These are phyloP conservation scores for Drusus annulatus DNA, from an alignment of 1,140 invertebrate species.

Conservation along the genomic window DNA sequence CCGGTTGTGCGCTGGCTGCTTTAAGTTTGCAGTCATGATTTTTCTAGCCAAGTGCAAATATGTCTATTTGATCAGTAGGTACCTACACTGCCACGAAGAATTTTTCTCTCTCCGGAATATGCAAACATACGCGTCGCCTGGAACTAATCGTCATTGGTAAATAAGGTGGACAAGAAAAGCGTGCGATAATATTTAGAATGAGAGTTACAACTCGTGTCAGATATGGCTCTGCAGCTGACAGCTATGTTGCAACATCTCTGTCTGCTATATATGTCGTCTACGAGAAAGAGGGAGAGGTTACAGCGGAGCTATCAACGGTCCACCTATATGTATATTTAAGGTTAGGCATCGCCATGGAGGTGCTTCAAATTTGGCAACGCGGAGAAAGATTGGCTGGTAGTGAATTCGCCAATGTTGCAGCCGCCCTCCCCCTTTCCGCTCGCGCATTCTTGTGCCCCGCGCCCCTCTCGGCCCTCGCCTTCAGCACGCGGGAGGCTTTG, in stretches of 20 bases:
- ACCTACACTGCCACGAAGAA: background rate
- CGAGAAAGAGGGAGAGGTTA: background rate
- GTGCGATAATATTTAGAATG: too few species aligned
- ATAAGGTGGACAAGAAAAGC: too few species aligned
- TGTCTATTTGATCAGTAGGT: too few species aligned
- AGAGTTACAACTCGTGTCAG: too few species aligned
- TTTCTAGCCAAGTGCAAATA: slow-evolving; percentile 13
- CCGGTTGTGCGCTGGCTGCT: slow-evolving; percentile 21
- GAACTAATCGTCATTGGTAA: too few species aligned
- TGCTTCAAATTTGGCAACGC: slow-evolving; percentile 1
- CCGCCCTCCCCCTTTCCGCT: background rate
- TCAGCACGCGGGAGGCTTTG: slow-evolving; percentile 27
- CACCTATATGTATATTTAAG: too few species aligned
- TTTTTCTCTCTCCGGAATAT: too few species aligned
- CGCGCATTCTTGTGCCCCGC: background rate
- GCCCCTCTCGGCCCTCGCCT: background rate
- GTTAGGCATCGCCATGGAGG: background rate
- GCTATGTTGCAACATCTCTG: too few species aligned
- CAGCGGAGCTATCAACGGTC: background rate
- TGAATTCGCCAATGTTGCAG: background rate
- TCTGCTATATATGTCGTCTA: background rate
- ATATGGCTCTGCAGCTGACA: background rate
- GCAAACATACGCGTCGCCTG: too few species aligned
- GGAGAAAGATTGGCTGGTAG: background rate
- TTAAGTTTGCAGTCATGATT: background rate